phyloP scores from a whole-genome alignment of 2,113 vertebrate genomes.

The Echinops telfairi region DNA sequence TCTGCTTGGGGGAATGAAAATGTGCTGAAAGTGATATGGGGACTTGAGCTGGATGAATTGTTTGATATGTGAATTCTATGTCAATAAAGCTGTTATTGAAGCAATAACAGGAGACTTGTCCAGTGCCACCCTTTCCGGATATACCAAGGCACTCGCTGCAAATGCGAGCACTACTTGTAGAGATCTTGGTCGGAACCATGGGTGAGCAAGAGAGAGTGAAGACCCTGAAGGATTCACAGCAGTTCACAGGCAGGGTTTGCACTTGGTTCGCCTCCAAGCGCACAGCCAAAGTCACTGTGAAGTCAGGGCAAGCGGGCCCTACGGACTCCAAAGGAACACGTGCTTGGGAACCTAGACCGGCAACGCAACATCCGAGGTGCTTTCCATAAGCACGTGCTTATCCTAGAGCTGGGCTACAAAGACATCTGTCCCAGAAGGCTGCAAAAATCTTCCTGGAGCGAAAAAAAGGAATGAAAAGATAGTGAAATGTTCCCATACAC shows the following conservation, averaged over 20 bases:
- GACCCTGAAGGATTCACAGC: neutral
- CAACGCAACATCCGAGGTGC: neutral
- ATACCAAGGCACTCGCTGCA: neutral
- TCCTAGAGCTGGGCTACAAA: neutral
- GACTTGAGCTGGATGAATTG: neutral
- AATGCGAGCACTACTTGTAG: neutral
- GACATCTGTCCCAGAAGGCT: neutral
- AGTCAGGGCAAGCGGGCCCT: neutral
- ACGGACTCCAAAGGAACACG: neutral
- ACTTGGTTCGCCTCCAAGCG: neutral
- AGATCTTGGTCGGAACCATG: neutral
- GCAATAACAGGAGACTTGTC: neutral
- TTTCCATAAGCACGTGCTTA: neutral
- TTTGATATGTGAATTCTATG: conserved; percentile 13
- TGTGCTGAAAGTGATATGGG: neutral
- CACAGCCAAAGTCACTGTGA: conserved; percentile 45
- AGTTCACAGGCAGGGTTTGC: neutral
- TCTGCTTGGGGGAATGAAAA: neutral
- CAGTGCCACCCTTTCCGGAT: neutral
- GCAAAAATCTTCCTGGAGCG: too few species aligned
- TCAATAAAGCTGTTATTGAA: neutral
- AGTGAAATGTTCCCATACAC: too few species aligned
- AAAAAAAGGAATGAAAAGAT: too few species aligned
- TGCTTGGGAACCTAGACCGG: neutral
- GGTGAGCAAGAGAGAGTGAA: neutral